Evolutionary conservation across 2,113 vertebrate genomes (phyloP), one percentile per base, ranked within the genome.

Genomic region (Carassius auratus): DNA sequence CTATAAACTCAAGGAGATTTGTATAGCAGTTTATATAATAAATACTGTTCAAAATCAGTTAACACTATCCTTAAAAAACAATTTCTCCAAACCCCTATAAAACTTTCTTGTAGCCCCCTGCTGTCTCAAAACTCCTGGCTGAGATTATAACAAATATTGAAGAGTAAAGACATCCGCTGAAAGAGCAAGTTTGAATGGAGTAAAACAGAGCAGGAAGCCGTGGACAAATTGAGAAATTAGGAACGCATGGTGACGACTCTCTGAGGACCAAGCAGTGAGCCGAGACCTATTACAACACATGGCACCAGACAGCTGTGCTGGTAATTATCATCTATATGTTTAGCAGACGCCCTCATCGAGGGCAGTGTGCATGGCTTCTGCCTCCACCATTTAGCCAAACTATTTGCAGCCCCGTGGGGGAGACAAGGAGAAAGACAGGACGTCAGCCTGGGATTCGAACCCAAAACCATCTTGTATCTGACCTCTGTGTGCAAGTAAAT

Each of bases 181-280:
- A 38, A 84, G 90, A 88, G 92, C 76, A 93, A 94, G 93, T 93
- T 93, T 94, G 92, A 93, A 85, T 82, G 23, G 78, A 84, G 87
- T 87, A 91, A 92, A 92, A 91, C 77, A 87, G 89, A 88, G 83
- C 90, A 91, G 66, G 92, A 82, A 87, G 90, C 90, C 86, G 87
- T 36, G 89, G 92, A 94, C 92, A 94, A 94, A 94, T 94, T 94
- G 93, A 93, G 93, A 93, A 94, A 94, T 95, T 94, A 95, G 92
- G 90, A 90, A 90, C 61, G 84, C 86, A 89, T 85, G 81, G 87
- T 85, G 81, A 88, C 76, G 86, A 91, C 89, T 94, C 93, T 94
- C 94, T 12, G 86, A 93, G 94, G 93, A 92, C 89, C 88, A 55
- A 78, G 84, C 59, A 81, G 88, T 88, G 93, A 92, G 91, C 92